A percentile compares a stretch with the other conserved stretches of the same genome.
These are phyloP conservation scores for Drosophila bunnanda DNA, from an alignment of 2,888 invertebrate species.

Conservation along the genomic window DNA sequence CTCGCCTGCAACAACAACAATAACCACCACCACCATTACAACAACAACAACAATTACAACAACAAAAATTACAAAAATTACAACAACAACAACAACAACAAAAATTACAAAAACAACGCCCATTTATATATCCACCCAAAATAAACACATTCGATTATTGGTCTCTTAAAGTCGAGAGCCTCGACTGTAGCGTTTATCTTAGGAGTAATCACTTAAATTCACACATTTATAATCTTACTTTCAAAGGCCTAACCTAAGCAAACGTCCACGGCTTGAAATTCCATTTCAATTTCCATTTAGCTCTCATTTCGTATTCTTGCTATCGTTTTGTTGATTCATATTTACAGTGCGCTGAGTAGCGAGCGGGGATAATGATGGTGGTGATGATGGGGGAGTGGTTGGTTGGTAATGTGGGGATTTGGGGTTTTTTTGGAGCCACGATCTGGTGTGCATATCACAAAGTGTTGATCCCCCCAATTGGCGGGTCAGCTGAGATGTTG, in stretches of 20 bases:
- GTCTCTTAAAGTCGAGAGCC: conserved; percentile 34
- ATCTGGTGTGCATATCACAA: conserved; percentile 67
- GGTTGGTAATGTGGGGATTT: background rate
- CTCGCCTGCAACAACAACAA: no score
- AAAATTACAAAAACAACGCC: no score
- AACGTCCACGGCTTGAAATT: conserved; percentile 48
- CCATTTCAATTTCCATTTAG: conserved; percentile 32
- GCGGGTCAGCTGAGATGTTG: conserved; percentile 11
- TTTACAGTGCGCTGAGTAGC: conserved; percentile 57
- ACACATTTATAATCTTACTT: conserved; percentile 59
- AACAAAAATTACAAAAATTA: no score
- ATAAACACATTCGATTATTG: background rate
- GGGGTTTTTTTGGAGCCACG: conserved; percentile 9
- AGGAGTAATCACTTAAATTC: conserved; percentile 42
- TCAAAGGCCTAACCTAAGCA: conserved; percentile 39
- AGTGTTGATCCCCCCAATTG: conserved; percentile 54
- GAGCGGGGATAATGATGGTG: background rate
- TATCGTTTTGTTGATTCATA: conserved; percentile 22
- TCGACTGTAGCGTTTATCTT: conserved; percentile 23
- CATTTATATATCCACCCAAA: no score
- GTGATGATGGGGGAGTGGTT: conserved; percentile 1
- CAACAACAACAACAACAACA: no score
- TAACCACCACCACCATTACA: no score
- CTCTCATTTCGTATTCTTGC: conserved; percentile 23
- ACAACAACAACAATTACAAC: no score